A percentile compares a stretch with the other conserved stretches of the same genome.
These are phyloP conservation scores for Cryptoprocta ferox DNA, from an alignment of 2,797 vertebrate genomes.

Conservation along the genomic window DNA sequence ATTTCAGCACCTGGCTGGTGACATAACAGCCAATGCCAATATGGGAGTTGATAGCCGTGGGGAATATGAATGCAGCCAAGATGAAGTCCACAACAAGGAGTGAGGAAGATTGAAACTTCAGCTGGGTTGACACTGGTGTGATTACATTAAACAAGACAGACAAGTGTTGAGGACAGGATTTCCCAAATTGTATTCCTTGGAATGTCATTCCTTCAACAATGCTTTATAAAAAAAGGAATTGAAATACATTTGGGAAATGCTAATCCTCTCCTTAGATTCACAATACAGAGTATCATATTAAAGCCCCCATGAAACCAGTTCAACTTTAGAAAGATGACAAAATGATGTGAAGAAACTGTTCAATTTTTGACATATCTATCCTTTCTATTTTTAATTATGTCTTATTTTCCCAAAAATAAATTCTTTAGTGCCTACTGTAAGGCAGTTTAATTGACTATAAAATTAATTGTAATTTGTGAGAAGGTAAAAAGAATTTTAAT, in stretches of 20 bases:
- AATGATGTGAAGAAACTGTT: conserved; percentile 12
- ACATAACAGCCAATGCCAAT: background rate
- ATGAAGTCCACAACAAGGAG: background rate
- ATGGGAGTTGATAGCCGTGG: background rate
- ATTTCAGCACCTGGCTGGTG: background rate
- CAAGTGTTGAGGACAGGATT: background rate
- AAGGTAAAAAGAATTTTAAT: conserved; percentile 41
- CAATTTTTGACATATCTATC: background rate
- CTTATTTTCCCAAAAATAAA: conserved; percentile 13
- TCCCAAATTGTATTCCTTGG: background rate
- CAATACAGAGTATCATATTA: background rate
- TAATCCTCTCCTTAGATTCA: background rate
- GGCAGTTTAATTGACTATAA: background rate
- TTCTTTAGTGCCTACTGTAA: conserved; percentile 31
- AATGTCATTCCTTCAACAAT: conserved; percentile 53
- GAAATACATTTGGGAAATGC: background rate
- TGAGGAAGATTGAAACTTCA: background rate
- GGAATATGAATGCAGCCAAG: background rate
- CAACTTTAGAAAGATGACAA: conserved; percentile 47
- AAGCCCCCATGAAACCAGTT: background rate
- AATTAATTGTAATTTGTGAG: conserved; percentile 6
- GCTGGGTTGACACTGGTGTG: background rate
- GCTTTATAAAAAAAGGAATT: background rate
- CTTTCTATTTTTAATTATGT: conserved; percentile 57
- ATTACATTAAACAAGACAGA: conserved; percentile 11